Evolutionary conservation across 2,888 invertebrate genomes (phyloP), one percentile per base, ranked within the genome.

Genomic region (Minunthozetes semirufus): DNA sequence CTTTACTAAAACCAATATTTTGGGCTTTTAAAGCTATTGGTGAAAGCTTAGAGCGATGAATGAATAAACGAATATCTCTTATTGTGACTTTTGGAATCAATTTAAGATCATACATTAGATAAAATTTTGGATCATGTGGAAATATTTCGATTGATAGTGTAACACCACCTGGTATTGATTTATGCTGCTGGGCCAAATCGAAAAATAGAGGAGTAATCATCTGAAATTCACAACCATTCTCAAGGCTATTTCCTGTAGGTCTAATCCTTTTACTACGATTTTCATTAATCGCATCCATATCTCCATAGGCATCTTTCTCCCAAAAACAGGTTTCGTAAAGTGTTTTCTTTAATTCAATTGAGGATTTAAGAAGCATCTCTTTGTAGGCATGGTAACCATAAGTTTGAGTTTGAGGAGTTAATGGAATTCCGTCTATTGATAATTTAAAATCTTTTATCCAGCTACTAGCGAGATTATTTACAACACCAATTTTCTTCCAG

Each of bases 11-110:
- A 0, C 78, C 72, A 48, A 76, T 77, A 9, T 77, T 78, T 76
- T 81, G 80, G 0, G 79, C 79, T 0, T 80, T 27, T 25, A 80
- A 33, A 3, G 81, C 77, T 0, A 76, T 77, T 0, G 80, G 80
- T 11, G 75, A 78, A 2, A 79, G 53, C 9, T 73, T 38, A 3
- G 78, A 77, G 50, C 77, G 76, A 19, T 79, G 15, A 17, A 81
- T 76, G 70, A 76, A 76, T 17, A 81, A 74, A 19, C 74, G 72
- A 6, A 78, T 78, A 19, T 79, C 77, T 6, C 78, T 19, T 15
- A 80, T 53, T n/a, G 76, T 72, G 1, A 79, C 72, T 75, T 78
- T 79, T 42, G 59, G 76, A 11, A 38, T 50, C 0, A 13, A 27
- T 6, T 68, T 61, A 17, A 72, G 48, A 1, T 27, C 42, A 11